Conservation (phyloP, 2,888 invertebrate genomes). For the Acronicta aceris region DNA sequence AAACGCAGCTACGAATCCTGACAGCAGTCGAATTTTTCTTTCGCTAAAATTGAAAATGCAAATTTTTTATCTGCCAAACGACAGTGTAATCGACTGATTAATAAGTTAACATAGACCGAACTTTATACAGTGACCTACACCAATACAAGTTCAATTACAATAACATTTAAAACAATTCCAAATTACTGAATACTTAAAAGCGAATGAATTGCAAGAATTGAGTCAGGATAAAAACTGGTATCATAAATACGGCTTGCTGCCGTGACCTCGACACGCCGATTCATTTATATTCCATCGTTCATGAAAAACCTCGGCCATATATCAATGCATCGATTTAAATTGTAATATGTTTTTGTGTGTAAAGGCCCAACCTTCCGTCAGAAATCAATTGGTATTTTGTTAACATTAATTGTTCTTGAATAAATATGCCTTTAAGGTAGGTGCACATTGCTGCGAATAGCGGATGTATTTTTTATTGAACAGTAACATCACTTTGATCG, state of each 20-base stretch:
- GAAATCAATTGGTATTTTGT: conserved; percentile 67
- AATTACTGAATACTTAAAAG: conserved; percentile 47
- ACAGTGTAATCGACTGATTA: no score
- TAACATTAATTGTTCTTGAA: conserved; percentile 62
- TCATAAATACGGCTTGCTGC: conserved; percentile 58
- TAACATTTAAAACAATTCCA: conserved; percentile 46
- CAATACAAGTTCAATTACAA: conserved; percentile 28
- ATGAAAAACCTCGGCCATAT: conserved; percentile 61
- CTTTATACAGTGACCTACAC: conserved; percentile 25
- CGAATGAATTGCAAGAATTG: conserved; percentile 53
- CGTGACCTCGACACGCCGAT: conserved; percentile 63
- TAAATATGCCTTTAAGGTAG: conserved; percentile 30
- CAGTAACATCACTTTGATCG: no score
- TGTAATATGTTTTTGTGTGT: conserved; percentile 70
- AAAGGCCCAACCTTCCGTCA: conserved; percentile 60
- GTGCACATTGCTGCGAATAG: conserved; percentile 11
- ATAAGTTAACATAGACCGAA: conserved; percentile 19
- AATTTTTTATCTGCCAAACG: no score
- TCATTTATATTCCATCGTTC: conserved; percentile 62
- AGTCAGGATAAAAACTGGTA: conserved; percentile 60
- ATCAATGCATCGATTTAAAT: conserved; percentile 71
- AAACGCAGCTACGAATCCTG: no score
- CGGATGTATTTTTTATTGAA: not conserved
- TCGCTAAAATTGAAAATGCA: no score
- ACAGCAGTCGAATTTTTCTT: no score